These are phyloP conservation scores for Silurus meridionalis DNA, from an alignment of 2,113 vertebrate genomes.

Conservation along the genomic window DNA sequence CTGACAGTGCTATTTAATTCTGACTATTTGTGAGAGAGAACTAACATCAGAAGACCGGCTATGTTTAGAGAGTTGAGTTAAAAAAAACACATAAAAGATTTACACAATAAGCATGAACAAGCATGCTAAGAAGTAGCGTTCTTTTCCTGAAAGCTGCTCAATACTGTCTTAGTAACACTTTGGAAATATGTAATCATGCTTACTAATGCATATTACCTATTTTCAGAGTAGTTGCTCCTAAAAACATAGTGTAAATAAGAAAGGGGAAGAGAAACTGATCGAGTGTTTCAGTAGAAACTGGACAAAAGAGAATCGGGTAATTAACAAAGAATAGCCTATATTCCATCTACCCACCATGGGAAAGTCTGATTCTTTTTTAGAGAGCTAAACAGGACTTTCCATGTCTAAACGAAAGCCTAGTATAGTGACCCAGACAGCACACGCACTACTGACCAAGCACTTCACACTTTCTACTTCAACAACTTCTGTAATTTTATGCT, in stretches of 20 bases:
- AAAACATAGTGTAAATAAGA: background rate
- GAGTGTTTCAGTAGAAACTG: constrained; percentile 18
- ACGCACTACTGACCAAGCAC: background rate
- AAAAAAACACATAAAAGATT: background rate
- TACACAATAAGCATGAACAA: background rate
- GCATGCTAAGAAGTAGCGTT: background rate
- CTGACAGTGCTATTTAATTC: background rate
- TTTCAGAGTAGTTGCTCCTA: background rate
- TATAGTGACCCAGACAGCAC: background rate
- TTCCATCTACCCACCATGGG: background rate
- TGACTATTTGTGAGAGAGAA: background rate
- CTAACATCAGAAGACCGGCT: background rate
- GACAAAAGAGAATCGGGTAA: constrained; percentile 16
- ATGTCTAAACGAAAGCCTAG: background rate
- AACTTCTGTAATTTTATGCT: background rate
- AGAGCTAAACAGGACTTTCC: background rate
- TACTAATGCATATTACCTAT: background rate
- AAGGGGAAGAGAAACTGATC: constrained; percentile 13
- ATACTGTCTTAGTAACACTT: background rate
- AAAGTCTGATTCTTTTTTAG: constrained; percentile 14
- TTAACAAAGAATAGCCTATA: background rate
- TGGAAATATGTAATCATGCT: background rate
- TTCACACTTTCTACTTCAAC: background rate
- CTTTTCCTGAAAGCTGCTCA: background rate
- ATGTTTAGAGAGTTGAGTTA: background rate